Evolutionary conservation across 2,113 vertebrate genomes (phyloP), one percentile per base, ranked within the genome.

Genomic region (Nesoenas mayeri): DNA sequence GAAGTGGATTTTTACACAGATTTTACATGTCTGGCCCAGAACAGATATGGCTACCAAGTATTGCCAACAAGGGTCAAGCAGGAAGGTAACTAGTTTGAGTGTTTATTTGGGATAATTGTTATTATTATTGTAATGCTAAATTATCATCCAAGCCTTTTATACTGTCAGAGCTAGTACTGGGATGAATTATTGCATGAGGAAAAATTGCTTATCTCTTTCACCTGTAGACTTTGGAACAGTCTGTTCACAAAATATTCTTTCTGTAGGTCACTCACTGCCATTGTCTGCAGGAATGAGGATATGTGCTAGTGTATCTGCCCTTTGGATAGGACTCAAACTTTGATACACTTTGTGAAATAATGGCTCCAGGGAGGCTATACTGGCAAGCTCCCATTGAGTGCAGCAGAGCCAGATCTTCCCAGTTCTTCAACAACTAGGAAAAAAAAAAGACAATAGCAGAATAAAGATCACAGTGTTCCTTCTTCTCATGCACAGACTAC

Each of bases 21-120:
- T 82, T 97, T 99, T 62, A 98, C 95, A 15, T 99, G 99, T 82
- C 85, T 98, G 56, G 96, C 98, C 40, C 84, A 78, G 10, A 99
- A 99, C 75, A 61, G 4, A 20, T 79, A 92, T 4, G 98, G 98
- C 64, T 96, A 82, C 65, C 98, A 98, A 96, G 98, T 97, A 40
- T 97, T 98, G 11, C 96, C 96, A 18, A 85, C 96, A 47, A 97
- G 93, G 24, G 98, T 99, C 77, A 98, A 95, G 67, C 84, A 98
- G 38, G 98, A 98, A 98, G 99, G 99, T 99, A 97, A 66, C 91
- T 92, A 38, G 66, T 48, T 84, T 36, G 48, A 28, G 15, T 83
- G 40, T 28, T 74, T 38, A 6, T 38, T 11, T 34, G 64, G 28
- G 20, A 18, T 53, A 32, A 25, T 66, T 65, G 12, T 47, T 58